These are phyloP conservation scores for zebrafish (Danio rerio) DNA, from an alignment of 2,113 vertebrate species.

Conservation along the genomic window GRCz12tu NC_133198.1:30968001-30968500, in stretches of 20 bases:
- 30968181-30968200: not conserved
- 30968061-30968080: too few relatives aligned
- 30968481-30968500: constrained; percentile 75
- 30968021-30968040: too few relatives aligned
- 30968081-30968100: too few relatives aligned
- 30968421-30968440: constrained; percentile 71
- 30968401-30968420: constrained; percentile 78
- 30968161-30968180: too few relatives aligned
- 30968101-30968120: too few relatives aligned
- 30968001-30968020: too few relatives aligned
- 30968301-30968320: constrained; percentile 41
- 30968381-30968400: constrained; percentile 71
- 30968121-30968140: too few relatives aligned
- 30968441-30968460: constrained; percentile 65
- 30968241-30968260: constrained; percentile 7
- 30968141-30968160: too few relatives aligned
- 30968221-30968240: not conserved
- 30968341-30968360: constrained; percentile 66
- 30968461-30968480: constrained; percentile 67
- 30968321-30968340: constrained; percentile 69
- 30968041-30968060: too few relatives aligned
- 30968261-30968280: constrained; percentile 38
- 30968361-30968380: constrained; percentile 71
- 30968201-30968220: not conserved
- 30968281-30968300: constrained; percentile 44